A percentile compares a stretch with the other conserved stretches of the same genome.
These are phyloP conservation scores for Drosophila ananassae DNA, from an alignment of 1,140 invertebrate genomes.

Conservation along the genomic window DNA sequence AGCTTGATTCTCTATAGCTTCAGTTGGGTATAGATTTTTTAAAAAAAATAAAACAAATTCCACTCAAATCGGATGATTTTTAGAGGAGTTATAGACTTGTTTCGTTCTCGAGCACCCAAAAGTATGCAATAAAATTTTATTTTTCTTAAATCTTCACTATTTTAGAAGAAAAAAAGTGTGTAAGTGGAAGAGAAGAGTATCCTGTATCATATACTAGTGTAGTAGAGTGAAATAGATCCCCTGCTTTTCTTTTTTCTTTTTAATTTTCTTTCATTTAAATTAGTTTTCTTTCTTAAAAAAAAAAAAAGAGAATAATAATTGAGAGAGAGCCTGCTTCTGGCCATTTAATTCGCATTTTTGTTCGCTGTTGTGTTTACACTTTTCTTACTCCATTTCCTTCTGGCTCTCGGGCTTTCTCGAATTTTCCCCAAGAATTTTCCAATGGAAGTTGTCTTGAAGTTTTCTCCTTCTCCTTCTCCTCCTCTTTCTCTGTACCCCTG, in stretches of 20 bases:
- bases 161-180: too few species aligned
- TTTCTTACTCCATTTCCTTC: constrained; percentile 4
- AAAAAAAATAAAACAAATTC: too few species aligned
- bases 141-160: too few species aligned
- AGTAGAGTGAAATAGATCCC: too few species aligned
- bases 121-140: too few species aligned
- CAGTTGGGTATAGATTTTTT: too few species aligned
- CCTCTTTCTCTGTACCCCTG: background rate
- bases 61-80: too few species aligned
- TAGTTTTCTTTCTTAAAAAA: background rate
- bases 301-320: background rate
- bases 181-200: too few species aligned
- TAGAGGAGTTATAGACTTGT: too few species aligned
- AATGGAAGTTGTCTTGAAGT: constrained; percentile 14
- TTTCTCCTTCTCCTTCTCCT: background rate
- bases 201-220: too few species aligned
- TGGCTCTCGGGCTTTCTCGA: background rate
- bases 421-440: constrained; percentile 10
- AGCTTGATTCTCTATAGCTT: too few species aligned
- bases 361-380: background rate
- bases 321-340: background rate
- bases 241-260: background rate
- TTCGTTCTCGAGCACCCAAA: too few species aligned
- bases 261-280: background rate
- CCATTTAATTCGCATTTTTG: background rate